Conservation (phyloP, 2,797 vertebrate species). For the Jordanella pulchra region DNA sequence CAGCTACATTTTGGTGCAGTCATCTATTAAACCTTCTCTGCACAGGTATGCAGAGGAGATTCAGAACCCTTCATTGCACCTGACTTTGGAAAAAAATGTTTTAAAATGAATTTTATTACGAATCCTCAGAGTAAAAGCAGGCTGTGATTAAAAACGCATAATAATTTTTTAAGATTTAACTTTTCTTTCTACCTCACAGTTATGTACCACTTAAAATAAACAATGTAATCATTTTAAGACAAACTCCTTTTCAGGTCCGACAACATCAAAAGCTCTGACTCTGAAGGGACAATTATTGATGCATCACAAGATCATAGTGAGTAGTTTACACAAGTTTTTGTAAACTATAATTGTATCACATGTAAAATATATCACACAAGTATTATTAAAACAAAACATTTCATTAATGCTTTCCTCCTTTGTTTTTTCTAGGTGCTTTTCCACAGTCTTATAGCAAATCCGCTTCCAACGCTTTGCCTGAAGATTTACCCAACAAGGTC, state of each 20-base stretch:
- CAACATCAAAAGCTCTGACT: slow-evolving; percentile 78
- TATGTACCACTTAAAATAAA: neutral
- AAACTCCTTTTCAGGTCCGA: slow-evolving; percentile 77
- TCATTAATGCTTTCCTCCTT: slow-evolving; percentile 7
- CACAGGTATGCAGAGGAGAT: slow-evolving; percentile 78
- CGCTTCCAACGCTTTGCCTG: slow-evolving; percentile 42
- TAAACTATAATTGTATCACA: neutral
- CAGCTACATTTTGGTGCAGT: slow-evolving; percentile 79
- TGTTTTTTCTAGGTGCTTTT: slow-evolving; percentile 47
- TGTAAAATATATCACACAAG: neutral
- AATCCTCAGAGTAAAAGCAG: neutral
- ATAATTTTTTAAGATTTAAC: neutral
- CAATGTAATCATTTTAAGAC: neutral
- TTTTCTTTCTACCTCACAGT: neutral
- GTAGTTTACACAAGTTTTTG: slow-evolving; percentile 19
- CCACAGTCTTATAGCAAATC: slow-evolving; percentile 49
- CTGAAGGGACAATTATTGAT: slow-evolving; percentile 74
- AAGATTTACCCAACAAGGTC: slow-evolving; percentile 68
- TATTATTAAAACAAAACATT: neutral
- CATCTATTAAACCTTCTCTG: slow-evolving; percentile 77
- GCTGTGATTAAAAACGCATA: neutral
- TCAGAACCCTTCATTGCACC: neutral
- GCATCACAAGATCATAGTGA: slow-evolving; percentile 78
- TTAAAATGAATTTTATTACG: neutral
- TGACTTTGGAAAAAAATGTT: neutral